Evolutionary conservation across 92 coral and sea anemone genomes (phyloP), one percentile per base, ranked within the genome.

Genomic region (Ricordea florida): DNA sequence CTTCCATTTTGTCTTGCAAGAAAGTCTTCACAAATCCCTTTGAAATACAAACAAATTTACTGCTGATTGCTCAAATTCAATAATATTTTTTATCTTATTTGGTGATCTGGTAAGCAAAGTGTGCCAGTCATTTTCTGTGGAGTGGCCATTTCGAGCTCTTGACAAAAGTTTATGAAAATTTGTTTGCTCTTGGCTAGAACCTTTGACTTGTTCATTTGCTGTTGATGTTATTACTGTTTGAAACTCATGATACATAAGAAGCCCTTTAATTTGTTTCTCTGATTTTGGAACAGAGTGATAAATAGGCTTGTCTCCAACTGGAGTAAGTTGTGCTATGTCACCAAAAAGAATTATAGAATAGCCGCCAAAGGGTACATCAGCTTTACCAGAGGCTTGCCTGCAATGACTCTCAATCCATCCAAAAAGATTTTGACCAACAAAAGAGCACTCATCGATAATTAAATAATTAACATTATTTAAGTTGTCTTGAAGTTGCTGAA

Each of bases 321-420:
- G 67, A 30, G 69, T 53, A 18, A 57, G 58, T 38, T 72, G 80
- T 57, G 69, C 80, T 56, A 57, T 56, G 57, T 72, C 68, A 57
- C 69, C 69, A 72, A 57, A 57, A 34, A 72, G 68, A 17, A 72
- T 72, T 30, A 57, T 35, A 56, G 80, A 72, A 57, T 57, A 48
- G 34, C 59, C 69, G 28, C 57, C 68, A 72, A 72, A 72, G 8
- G 67, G 57, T 51, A 18, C 29, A 24, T 51, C 59, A 17, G 76
- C 50, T 37, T 37, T 20, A 30, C 76, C 64, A 66, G 73, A 28
- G 28, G 73, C 73, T 46, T 66, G 73, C 31, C 73, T 64, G 25
- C 72, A 42, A 44, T 38, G 57, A 64, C 72, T 64, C 36, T 64
- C 72, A 47, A 64, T 66, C 69, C 69, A 62, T 62, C 69, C 69